These are phyloP conservation scores for Lasioglossum albipes DNA, from an alignment of 1,140 invertebrate species.

Conservation along the genomic window DNA sequence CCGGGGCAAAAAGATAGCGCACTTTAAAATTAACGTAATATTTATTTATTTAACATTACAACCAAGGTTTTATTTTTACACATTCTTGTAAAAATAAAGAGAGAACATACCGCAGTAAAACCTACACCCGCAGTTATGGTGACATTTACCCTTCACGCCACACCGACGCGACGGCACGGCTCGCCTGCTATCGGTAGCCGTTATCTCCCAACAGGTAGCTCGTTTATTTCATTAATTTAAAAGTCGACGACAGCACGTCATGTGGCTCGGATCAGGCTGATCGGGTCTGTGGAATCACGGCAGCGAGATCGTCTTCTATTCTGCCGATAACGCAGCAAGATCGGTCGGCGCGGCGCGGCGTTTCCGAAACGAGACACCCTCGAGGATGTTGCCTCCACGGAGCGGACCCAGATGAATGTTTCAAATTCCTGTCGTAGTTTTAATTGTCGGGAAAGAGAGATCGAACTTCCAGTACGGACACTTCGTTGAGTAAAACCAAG, in stretches of 20 bases:
- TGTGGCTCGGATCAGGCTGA: slow-evolving; percentile 12
- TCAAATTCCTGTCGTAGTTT: slow-evolving; percentile 47
- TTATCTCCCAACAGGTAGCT: slow-evolving; percentile 36
- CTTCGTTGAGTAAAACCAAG: not conserved
- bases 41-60: too few species aligned
- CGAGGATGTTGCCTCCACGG: slow-evolving; percentile 23
- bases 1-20: too few species aligned
- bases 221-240: slow-evolving; percentile 47
- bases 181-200: not conserved
- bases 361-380: slow-evolving; percentile 17
- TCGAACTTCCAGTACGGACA: not conserved
- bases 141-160: not conserved
- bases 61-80: too few species aligned
- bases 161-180: not conserved
- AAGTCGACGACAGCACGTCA: slow-evolving; percentile 21
- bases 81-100: too few species aligned
- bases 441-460: slow-evolving; percentile 17
- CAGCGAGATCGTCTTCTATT: slow-evolving; percentile 28
- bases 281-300: slow-evolving; percentile 30
- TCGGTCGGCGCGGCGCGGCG: not conserved
- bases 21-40: too few species aligned
- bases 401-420: slow-evolving; percentile 42
- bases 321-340: slow-evolving; percentile 9
- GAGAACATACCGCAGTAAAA: too few species aligned
- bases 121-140: too few species aligned